Percentiles rank a stretch among this genome's conserved stretches.
These are phyloP conservation scores for Orthonyx spaldingii DNA, from an alignment of 2,113 vertebrate species.

Conservation along the genomic window DNA sequence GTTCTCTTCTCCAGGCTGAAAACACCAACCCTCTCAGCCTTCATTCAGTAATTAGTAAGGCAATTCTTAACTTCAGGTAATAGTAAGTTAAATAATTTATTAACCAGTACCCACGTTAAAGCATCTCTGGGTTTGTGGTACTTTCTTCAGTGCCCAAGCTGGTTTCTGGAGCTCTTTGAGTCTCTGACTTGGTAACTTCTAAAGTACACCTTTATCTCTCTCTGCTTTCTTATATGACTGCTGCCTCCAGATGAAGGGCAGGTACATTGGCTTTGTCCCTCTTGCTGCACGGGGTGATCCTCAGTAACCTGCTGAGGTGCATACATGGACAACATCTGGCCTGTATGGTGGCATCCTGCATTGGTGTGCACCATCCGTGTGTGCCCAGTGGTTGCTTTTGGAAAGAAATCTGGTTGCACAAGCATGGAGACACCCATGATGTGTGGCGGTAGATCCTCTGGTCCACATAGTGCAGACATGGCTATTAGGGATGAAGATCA, in stretches of 20 bases:
- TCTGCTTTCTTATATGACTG: neutral
- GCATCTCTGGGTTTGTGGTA: fast-evolving
- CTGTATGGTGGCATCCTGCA: neutral
- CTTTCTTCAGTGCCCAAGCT: neutral
- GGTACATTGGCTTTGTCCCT: neutral
- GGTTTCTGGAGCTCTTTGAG: neutral
- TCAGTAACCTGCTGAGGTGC: neutral
- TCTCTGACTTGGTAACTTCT: neutral
- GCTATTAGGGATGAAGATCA: neutral
- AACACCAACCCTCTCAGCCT: neutral
- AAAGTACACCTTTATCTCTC: neutral
- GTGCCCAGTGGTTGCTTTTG: neutral
- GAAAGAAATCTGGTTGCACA: neutral
- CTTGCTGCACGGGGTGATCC: neutral
- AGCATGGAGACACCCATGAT: neutral
- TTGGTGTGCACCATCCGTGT: neutral
- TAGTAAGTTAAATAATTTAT: neutral
- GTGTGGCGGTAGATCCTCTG: neutral
- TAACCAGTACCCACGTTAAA: neutral
- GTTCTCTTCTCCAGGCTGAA: neutral
- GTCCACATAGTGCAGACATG: neutral
- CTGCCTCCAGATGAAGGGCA: neutral
- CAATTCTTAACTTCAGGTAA: neutral
- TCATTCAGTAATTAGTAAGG: neutral
- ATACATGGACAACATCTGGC: fast-evolving